These are phyloP conservation scores for Watsonalla binaria DNA, from an alignment of 2,888 invertebrate genomes.

Conservation along the genomic window DNA sequence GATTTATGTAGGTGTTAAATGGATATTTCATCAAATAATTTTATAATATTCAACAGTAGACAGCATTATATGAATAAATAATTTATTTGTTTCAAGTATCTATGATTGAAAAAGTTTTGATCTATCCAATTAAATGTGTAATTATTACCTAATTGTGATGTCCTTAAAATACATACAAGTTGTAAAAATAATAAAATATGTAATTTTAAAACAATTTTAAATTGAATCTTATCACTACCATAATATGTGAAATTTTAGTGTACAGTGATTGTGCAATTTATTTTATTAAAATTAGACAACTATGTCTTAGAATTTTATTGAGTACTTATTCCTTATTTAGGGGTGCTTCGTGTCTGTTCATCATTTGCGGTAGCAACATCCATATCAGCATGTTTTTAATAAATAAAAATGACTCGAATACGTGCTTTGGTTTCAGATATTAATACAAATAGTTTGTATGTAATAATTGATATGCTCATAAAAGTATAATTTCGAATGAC, in stretches of 20 bases:
- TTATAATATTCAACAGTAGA: constrained; percentile 4
- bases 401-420: no score
- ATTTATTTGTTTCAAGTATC: background rate
- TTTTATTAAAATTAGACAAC: constrained; percentile 6
- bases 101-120: background rate
- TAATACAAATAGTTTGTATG: no score
- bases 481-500: no score
- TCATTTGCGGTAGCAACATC: no score
- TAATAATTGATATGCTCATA: no score
- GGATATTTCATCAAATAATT: background rate
- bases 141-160: no score
- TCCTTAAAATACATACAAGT: background rate
- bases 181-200: background rate
- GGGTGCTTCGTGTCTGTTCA: no score
- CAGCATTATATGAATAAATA: constrained; percentile 3
- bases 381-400: no score
- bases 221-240: background rate
- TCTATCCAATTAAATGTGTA: no score
- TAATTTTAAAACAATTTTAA: background rate
- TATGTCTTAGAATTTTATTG: background rate
- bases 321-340: no score
- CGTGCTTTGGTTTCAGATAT: no score
- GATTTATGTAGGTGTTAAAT: constrained; percentile 7
- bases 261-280: constrained; percentile 6
- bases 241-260: background rate